phyloP scores from a whole-genome alignment of 2,888 invertebrate genomes.

The Hemistola chrysoprasaria region DNA sequence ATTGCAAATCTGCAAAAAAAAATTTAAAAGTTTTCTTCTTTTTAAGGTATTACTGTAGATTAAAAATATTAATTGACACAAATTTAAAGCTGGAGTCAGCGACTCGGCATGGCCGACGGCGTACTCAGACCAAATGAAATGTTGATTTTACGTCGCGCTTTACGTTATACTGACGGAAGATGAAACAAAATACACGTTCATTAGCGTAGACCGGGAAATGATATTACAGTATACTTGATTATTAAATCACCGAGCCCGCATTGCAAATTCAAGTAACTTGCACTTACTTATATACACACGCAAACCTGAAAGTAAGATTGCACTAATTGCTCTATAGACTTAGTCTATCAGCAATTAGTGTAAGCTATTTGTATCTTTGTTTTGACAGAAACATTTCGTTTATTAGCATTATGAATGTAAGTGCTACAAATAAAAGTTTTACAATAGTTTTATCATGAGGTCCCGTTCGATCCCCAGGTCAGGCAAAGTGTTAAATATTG shows the following conservation, averaged over 20 bases:
- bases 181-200: constrained; percentile 79
- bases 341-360: constrained; percentile 28
- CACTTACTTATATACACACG: constrained; percentile 25
- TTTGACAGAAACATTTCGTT: too few relatives aligned
- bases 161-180: constrained; percentile 61
- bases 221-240: constrained; percentile 72
- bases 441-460: too few relatives aligned
- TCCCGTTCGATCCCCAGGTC: too few relatives aligned
- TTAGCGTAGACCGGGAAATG: constrained; percentile 71
- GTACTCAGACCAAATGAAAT: constrained; percentile 59
- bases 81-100: constrained; percentile 53
- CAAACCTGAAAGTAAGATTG: too few relatives aligned
- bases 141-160: constrained; percentile 68
- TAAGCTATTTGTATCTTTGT: too few relatives aligned
- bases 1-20: constrained; percentile 25
- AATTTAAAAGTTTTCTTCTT: constrained; percentile 31
- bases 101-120: constrained; percentile 37
- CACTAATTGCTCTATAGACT: constrained; percentile 40
- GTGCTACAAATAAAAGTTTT: too few relatives aligned
- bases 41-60: constrained; percentile 36
- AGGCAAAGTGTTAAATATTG: too few relatives aligned
- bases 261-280: constrained; percentile 43
- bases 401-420: too few relatives aligned
- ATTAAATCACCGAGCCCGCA: constrained; percentile 58
- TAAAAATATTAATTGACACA: constrained; percentile 62